Evolutionary conservation across 2,888 invertebrate genomes (phyloP), one percentile per base, ranked within the genome.

Genomic region (Frankliniella intonsa): DNA sequence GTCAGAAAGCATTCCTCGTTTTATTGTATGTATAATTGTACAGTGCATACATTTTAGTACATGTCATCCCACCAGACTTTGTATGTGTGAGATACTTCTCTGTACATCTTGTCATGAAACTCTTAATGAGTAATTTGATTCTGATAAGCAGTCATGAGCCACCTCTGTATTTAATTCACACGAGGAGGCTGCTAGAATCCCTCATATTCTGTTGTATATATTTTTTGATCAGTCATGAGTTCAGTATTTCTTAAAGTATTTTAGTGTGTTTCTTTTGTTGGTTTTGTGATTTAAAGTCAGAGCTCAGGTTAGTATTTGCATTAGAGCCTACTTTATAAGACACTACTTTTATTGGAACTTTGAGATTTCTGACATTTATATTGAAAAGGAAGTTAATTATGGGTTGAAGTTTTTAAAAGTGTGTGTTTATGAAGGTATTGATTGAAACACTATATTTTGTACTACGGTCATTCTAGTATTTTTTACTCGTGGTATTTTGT

Each of bases 361-460:
- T 62, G n/a, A 62, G n/a, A 62, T 17, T 38, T 38, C 55, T 55
- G 55, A 19, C 14, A 62, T 62, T 14, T 17, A 62, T 62, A 62
- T 62, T 11, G 62, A 62, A 62, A 62, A 62, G 14, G n/a, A 62
- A 17, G 12, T 55, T 17, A 17, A 62, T 62, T 19, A 12, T 62
- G 17, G 17, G 62, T 10, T 17, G 62, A 62, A 62, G 62, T 62
- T 62, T 62, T 62, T 62, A n/a, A 22, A 69, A 69, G 69, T 69
- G 69, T 14, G 17, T 62, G 11, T 14, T 62, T n/a, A 17, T 62
- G 11, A 22, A 69, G 69, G 22, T 69, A 38, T 69, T 69, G 22
- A 17, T 22, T n/a, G 22, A n/a, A 69, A 69, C n/a, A 12, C 62
- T 69, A 69, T 69, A 69, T 69, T 69, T 69, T 69, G 69, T 69